phyloP scores from a whole-genome alignment of 2,113 vertebrate genomes.

The Turnix velox region DNA sequence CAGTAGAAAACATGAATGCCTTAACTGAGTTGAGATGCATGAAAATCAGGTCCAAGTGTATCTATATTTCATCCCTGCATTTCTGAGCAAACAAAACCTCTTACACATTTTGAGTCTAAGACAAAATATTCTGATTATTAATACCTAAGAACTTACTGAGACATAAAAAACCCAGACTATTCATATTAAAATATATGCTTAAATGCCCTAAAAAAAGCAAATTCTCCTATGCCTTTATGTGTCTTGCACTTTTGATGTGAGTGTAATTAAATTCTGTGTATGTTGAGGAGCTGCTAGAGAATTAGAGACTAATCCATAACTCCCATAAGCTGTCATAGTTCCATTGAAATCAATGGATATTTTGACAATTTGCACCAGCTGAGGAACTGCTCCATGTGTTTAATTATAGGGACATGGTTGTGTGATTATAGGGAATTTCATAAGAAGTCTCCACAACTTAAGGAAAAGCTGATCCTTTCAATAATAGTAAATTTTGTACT shows the following conservation, averaged over 20 bases:
- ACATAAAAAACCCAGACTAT: neutral
- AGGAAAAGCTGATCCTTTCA: neutral
- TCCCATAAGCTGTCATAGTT: neutral
- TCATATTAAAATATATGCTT: neutral
- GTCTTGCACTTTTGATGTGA: constrained; percentile 1
- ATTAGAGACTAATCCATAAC: neutral
- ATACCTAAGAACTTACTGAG: neutral
- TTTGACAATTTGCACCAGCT: neutral
- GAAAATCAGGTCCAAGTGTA: neutral
- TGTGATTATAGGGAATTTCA: neutral
- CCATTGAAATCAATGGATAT: neutral
- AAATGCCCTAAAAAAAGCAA: neutral
- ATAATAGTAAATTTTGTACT: neutral
- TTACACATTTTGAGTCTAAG: neutral
- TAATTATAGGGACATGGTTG: neutral
- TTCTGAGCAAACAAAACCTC: neutral
- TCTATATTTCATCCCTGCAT: neutral
- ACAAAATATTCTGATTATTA: neutral
- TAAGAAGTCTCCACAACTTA: neutral
- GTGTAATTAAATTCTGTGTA: neutral
- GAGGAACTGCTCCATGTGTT: neutral
- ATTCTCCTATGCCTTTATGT: neutral
- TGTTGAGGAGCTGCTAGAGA: neutral
- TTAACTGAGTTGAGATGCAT: neutral
- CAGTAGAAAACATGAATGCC: neutral